These are phyloP conservation scores for Huso huso DNA, from an alignment of 2,797 vertebrate genomes.

Conservation along the genomic window DNA sequence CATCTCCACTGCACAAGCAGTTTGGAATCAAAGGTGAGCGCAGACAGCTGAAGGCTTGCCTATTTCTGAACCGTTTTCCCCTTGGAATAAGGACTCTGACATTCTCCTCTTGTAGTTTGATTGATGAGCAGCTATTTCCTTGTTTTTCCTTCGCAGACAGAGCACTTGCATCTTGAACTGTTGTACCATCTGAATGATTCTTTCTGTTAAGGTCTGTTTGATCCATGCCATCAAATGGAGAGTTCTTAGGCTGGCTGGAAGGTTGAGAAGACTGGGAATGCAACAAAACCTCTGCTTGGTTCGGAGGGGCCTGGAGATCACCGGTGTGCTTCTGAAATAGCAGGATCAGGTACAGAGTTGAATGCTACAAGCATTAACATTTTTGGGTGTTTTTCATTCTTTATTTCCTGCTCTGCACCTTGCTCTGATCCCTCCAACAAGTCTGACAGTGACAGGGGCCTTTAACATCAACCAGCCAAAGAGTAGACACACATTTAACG, in stretches of 20 bases:
- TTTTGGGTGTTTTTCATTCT: not conserved
- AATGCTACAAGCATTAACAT: constrained; percentile 35
- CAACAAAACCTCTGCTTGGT: constrained; percentile 21
- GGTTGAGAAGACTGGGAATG: constrained; percentile 19
- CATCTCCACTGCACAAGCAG: constrained; percentile 1
- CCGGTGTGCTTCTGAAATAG: constrained; percentile 15
- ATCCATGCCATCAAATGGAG: constrained; percentile 33
- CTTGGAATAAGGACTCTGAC: constrained; percentile 29
- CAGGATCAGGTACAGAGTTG: constrained; percentile 9
- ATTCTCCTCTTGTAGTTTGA: constrained; percentile 38
- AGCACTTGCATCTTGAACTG: constrained; percentile 34
- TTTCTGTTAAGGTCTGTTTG: constrained; percentile 34
- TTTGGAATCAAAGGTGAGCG: constrained; percentile 26
- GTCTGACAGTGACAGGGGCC: not conserved
- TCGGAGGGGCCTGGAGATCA: constrained; percentile 14
- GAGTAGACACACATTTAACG: too few species aligned
- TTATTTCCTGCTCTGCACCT: constrained; percentile 8
- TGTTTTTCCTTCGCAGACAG: constrained; percentile 36
- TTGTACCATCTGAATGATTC: constrained; percentile 36
- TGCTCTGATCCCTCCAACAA: not conserved
- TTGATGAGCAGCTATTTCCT: constrained; percentile 57
- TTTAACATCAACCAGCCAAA: not conserved
- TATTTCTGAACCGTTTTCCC: constrained; percentile 12
- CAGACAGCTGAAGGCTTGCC: constrained; percentile 38
- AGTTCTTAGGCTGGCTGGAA: constrained; percentile 24